phyloP scores from a whole-genome alignment of 37 sponge, comb jelly and placozoan genomes.

The Cliona cf. orientalis region DNA sequence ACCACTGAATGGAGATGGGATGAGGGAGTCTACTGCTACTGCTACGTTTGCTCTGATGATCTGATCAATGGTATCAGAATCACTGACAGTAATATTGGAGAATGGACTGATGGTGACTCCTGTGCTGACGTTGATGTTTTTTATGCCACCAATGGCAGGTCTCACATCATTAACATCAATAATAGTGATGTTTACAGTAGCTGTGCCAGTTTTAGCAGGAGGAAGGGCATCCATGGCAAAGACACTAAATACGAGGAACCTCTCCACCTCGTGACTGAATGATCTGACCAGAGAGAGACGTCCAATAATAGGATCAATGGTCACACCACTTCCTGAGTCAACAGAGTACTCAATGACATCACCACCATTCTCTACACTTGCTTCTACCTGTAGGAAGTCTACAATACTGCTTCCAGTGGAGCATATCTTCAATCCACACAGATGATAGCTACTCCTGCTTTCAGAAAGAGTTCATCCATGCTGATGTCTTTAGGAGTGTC shows the following conservation, averaged over 20 bases:
- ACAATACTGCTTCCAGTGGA: too few relatives aligned
- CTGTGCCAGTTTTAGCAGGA: conserved; percentile 72
- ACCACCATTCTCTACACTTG: conserved; percentile 66
- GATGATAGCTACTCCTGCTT: too few relatives aligned
- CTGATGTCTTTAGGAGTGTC: too few relatives aligned
- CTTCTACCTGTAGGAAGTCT: conserved; percentile 58
- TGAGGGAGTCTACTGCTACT: conserved; percentile 16
- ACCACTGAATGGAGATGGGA: conserved; percentile 44
- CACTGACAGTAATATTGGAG: conserved; percentile 29
- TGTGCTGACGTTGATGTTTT: conserved; percentile 41
- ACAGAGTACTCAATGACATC: conserved; percentile 37
- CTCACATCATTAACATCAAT: conserved; percentile 51
- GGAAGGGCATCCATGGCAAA: conserved; percentile 71
- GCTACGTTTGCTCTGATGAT: conserved; percentile 41
- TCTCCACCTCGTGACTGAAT: conserved; percentile 49
- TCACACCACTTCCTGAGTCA: conserved; percentile 34
- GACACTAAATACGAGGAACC: conserved; percentile 43
- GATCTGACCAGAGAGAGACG: conserved; percentile 37
- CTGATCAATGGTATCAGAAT: conserved; percentile 41
- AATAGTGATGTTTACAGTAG: conserved; percentile 65
- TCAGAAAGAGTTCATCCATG: too few relatives aligned
- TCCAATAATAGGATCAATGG: conserved; percentile 36
- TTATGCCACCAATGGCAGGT: conserved; percentile 29
- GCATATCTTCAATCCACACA: too few relatives aligned
- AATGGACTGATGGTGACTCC: conserved; percentile 16